Evolutionary conservation across 1,140 invertebrate genomes (phyloP).

Genomic region (Euschistus heros): DNA sequence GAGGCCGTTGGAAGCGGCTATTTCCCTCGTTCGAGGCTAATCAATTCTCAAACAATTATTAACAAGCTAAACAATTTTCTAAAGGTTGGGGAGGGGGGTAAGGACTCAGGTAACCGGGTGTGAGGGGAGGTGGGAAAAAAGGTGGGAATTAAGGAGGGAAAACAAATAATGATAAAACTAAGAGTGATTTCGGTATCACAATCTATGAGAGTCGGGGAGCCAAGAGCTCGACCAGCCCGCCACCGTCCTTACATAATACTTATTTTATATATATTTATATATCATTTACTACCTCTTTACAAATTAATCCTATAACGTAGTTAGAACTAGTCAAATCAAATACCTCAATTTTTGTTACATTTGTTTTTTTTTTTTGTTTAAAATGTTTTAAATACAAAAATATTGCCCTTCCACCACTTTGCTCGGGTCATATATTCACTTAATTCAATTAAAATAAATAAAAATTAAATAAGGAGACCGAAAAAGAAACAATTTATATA

Average conservation of each 20-base stretch:
- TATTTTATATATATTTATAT: slow-evolving; percentile 2
- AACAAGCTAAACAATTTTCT: slow-evolving; percentile 13
- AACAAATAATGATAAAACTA: not conserved
- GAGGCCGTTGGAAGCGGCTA: not conserved
- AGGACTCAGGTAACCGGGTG: not conserved
- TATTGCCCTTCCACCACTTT: slow-evolving; percentile 13
- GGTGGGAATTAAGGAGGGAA: slow-evolving; percentile 1
- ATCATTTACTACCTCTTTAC: slow-evolving; percentile 5
- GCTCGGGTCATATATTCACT: not conserved
- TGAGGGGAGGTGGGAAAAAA: not conserved
- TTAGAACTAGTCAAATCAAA: slow-evolving; percentile 4
- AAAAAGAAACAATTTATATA: not conserved
- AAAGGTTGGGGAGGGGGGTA: not conserved
- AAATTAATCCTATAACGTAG: slow-evolving; percentile 6
- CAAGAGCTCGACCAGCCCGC: not conserved
- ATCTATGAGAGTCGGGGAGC: slow-evolving; percentile 3
- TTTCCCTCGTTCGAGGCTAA: not conserved
- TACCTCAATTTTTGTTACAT: not conserved
- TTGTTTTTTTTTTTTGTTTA: too few relatives aligned
- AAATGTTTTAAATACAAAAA: slow-evolving; percentile 2
- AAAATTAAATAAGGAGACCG: not conserved
- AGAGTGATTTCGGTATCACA: slow-evolving; percentile 15
- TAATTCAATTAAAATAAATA: not conserved
- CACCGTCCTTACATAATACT: slow-evolving; percentile 7
- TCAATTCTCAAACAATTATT: slow-evolving; percentile 5